Evolutionary conservation across 2,113 vertebrate genomes (phyloP).

Genomic region (Cyphomyrus plagiostoma): DNA sequence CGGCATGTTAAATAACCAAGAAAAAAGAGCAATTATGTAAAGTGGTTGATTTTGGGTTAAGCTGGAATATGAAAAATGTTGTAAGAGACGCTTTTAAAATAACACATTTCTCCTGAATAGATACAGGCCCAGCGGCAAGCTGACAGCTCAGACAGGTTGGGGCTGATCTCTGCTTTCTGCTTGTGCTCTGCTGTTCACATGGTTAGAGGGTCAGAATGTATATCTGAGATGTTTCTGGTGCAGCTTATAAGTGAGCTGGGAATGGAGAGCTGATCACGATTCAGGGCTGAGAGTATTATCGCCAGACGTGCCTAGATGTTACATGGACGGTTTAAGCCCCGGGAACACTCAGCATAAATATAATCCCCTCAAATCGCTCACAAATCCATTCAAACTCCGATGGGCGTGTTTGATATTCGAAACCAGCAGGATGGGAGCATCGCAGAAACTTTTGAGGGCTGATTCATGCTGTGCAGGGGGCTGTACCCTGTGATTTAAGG

Average conservation of each 20-base stretch:
- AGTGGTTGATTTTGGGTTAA: constrained; percentile 1
- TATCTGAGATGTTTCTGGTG: not conserved
- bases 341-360: not conserved
- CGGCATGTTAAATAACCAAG: not conserved
- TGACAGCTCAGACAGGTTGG: not conserved
- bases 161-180: not conserved
- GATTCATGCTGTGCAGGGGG: not conserved
- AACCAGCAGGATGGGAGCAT: not conserved
- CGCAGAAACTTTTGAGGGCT: not conserved
- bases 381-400: not conserved
- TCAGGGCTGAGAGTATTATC: not conserved
- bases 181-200: not conserved
- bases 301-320: not conserved
- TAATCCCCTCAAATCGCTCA: not conserved
- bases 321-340: not conserved
- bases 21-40: not conserved
- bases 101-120: not conserved
- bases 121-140: not conserved
- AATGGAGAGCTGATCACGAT: not conserved
- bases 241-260: not conserved
- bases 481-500: constrained; percentile 60
- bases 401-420: not conserved
- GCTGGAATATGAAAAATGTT: not conserved
- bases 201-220: not conserved
- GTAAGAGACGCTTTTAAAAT: not conserved